Percentiles rank a stretch among this genome's conserved stretches.
Conservation (phyloP, 2,888 invertebrate genomes). For the Malthinus seriepunctatus region DNA sequence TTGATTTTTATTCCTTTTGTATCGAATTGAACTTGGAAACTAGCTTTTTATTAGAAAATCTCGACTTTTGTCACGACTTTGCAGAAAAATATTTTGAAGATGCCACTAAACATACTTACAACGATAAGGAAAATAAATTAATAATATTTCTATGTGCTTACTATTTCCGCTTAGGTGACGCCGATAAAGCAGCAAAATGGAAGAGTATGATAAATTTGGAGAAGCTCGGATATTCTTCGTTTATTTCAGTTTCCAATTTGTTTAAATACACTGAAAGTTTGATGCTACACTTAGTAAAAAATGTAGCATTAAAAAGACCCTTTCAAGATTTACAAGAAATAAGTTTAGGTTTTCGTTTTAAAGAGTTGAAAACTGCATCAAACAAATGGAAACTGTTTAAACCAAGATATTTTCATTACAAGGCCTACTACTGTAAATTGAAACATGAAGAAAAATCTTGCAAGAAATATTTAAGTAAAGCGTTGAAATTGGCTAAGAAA, state of each 20-base stretch:
- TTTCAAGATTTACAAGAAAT: slow-evolving; percentile 22
- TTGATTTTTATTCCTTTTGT: slow-evolving; percentile 63
- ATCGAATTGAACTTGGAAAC: slow-evolving; percentile 63
- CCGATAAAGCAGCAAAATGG: slow-evolving; percentile 31
- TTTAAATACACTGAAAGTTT: slow-evolving; percentile 35
- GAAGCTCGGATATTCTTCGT: slow-evolving; percentile 12
- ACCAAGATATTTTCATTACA: slow-evolving; percentile 36
- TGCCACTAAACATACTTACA: background rate
- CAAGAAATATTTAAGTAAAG: slow-evolving; percentile 30
- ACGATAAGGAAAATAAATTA: slow-evolving; percentile 31
- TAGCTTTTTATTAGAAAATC: slow-evolving; percentile 59
- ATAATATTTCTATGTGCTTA: slow-evolving; percentile 32
- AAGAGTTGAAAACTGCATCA: slow-evolving; percentile 23
- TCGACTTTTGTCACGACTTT: slow-evolving; percentile 54
- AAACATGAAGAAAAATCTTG: slow-evolving; percentile 11
- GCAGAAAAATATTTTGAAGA: slow-evolving; percentile 46
- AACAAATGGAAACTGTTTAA: slow-evolving; percentile 36
- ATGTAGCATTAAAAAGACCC: slow-evolving; percentile 24
- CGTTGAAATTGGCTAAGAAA: slow-evolving; percentile 23
- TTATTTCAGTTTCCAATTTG: slow-evolving; percentile 26
- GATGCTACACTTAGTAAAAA: slow-evolving; percentile 30
- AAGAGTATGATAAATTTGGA: slow-evolving; percentile 25
- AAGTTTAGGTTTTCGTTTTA: slow-evolving; percentile 20
- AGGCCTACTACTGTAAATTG: slow-evolving; percentile 36
- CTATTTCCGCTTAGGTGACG: slow-evolving; percentile 28